These are phyloP conservation scores for Tiliacea aurago DNA, from an alignment of 2,888 invertebrate genomes.

Conservation along the genomic window DNA sequence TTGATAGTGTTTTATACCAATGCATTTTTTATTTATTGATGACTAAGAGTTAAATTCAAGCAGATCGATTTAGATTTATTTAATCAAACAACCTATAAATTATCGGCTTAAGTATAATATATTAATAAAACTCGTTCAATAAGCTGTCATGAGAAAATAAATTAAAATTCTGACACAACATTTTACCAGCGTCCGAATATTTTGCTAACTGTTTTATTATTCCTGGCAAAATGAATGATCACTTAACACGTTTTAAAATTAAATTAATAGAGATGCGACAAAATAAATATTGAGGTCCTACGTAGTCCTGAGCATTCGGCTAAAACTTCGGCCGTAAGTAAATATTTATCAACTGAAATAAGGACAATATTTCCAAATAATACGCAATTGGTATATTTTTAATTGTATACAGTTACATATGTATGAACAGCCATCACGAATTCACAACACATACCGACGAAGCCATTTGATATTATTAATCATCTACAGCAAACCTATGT, in stretches of 20 bases:
- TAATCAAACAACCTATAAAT: conserved; percentile 55
- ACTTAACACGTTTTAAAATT: conserved; percentile 41
- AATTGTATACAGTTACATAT: not conserved
- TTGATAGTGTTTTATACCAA: conserved; percentile 6
- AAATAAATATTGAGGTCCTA: too few relatives aligned
- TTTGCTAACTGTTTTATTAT: conserved; percentile 47
- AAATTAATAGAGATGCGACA: conserved; percentile 26
- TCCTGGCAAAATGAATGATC: conserved; percentile 43
- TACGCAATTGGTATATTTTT: not conserved
- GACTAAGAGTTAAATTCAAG: conserved; percentile 39
- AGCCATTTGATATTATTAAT: conserved; percentile 3
- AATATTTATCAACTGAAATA: conserved; percentile 24
- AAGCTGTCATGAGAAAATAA: conserved; percentile 45
- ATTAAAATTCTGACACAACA: conserved; percentile 48
- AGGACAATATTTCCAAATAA: conserved; percentile 22
- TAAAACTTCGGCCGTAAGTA: too few relatives aligned
- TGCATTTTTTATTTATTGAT: conserved; percentile 45
- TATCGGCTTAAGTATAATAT: conserved; percentile 49
- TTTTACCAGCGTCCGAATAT: conserved; percentile 37
- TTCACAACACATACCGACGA: conserved; percentile 5
- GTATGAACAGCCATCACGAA: conserved; percentile 1
- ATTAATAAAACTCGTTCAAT: conserved; percentile 51
- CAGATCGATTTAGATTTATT: conserved; percentile 53
- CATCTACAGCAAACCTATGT: conserved; percentile 4
- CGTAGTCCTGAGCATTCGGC: too few relatives aligned